Evolutionary conservation across 2,888 invertebrate genomes (phyloP).

Genomic region (Norana najaformis): DNA sequence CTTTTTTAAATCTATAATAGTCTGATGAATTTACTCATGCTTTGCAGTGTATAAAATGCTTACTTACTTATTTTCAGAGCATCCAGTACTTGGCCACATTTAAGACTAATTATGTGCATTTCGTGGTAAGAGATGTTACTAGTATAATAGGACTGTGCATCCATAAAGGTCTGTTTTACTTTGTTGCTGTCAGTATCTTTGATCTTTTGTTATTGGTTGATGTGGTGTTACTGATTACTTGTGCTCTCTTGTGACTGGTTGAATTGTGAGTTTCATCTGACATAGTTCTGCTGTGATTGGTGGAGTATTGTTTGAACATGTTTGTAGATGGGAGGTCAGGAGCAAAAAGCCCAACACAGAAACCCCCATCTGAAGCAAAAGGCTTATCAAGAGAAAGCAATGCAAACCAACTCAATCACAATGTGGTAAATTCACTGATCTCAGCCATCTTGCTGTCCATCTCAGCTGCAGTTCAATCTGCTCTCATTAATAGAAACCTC

Average conservation of each 20-base stretch:
- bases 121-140: too few relatives aligned
- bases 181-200: too few relatives aligned
- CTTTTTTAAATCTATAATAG: too few relatives aligned
- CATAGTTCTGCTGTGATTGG: background rate
- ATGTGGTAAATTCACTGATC: conserved; percentile 14
- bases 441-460: background rate
- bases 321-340: conserved; percentile 37
- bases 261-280: background rate
- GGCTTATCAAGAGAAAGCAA: background rate
- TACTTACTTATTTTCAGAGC: too few relatives aligned
- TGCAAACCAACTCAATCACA: conserved; percentile 25
- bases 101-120: too few relatives aligned
- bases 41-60: too few relatives aligned
- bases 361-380: conserved; percentile 21
- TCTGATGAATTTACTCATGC: too few relatives aligned
- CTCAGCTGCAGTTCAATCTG: too few relatives aligned
- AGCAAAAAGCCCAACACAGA: conserved; percentile 40
- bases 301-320: background rate
- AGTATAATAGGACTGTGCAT: too few relatives aligned
- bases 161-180: too few relatives aligned
- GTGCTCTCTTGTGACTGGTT: background rate
- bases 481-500: too few relatives aligned
- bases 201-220: background rate
- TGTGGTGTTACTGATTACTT: background rate
- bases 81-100: too few relatives aligned